A percentile compares a stretch with the other conserved stretches of the same genome.
These are phyloP conservation scores for Megamerina dolium DNA, from an alignment of 2,888 invertebrate genomes.

Conservation along the genomic window DNA sequence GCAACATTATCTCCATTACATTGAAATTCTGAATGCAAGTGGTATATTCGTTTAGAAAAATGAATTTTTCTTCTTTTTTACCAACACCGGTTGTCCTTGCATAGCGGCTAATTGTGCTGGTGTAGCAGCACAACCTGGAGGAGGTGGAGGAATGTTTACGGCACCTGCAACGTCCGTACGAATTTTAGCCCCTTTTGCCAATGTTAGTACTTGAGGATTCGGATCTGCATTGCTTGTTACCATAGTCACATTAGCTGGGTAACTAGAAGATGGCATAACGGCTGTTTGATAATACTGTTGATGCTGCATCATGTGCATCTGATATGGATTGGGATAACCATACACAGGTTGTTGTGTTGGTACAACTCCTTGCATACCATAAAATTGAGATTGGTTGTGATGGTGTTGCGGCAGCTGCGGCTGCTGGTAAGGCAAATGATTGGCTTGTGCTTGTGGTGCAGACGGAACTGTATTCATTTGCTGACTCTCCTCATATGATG, in stretches of 20 bases:
- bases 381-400: conserved; percentile 1
- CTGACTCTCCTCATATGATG: conserved; percentile 45
- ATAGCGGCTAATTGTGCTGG: conserved; percentile 46
- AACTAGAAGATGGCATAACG: conserved; percentile 3
- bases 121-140: conserved; percentile 45
- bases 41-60: conserved; percentile 28
- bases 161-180: conserved; percentile 32
- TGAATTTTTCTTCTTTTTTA: conserved; percentile 37
- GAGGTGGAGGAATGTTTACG: conserved; percentile 44
- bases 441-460: conserved; percentile 12
- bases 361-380: conserved; percentile 1
- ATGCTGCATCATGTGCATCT: conserved; percentile 18
- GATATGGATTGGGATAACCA: conserved; percentile 18
- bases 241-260: conserved; percentile 5
- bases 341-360: conserved; percentile 7
- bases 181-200: conserved; percentile 13
- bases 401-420: conserved; percentile 5
- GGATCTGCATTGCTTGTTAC: background rate
- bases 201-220: conserved; percentile 4
- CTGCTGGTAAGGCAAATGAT: conserved; percentile 23
- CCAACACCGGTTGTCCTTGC: conserved; percentile 42
- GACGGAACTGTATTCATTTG: conserved; percentile 21
- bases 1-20: too few species aligned
- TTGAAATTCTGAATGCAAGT: too few species aligned
- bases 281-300: conserved; percentile 15